Conservation (phyloP, 1,140 invertebrate genomes). For the Eulimnadia texana region DNA sequence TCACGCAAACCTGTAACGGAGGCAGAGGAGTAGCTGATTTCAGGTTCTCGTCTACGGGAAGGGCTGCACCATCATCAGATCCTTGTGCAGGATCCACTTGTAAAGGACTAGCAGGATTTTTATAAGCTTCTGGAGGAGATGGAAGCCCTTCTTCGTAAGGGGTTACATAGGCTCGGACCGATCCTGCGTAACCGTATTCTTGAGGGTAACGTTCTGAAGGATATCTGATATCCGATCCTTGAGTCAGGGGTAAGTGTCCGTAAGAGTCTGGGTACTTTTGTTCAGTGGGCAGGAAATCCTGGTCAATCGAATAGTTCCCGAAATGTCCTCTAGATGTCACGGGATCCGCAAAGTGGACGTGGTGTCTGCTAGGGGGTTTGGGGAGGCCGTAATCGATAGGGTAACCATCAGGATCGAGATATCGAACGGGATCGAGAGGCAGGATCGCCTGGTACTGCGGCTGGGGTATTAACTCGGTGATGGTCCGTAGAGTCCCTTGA, state of each 20-base stretch:
- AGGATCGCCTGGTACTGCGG: background rate
- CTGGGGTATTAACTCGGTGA: slow-evolving; percentile 15
- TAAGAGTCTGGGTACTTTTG: slow-evolving; percentile 14
- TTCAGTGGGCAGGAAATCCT: slow-evolving; percentile 13
- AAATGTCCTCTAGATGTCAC: slow-evolving; percentile 14
- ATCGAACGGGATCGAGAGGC: background rate
- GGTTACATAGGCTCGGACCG: background rate
- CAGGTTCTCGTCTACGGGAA: slow-evolving; percentile 23
- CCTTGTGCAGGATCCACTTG: background rate
- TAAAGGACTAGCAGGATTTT: background rate
- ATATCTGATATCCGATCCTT: slow-evolving; percentile 38
- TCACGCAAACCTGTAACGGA: slow-evolving; percentile 26
- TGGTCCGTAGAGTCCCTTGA: slow-evolving; percentile 5
- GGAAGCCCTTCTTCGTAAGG: slow-evolving; percentile 9
- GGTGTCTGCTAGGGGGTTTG: slow-evolving; percentile 17
- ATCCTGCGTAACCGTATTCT: background rate
- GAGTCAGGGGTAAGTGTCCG: slow-evolving; percentile 6
- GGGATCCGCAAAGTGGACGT: slow-evolving; percentile 8
- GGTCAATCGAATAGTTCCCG: slow-evolving; percentile 22
- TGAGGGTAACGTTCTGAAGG: slow-evolving; percentile 61
- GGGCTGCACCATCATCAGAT: background rate
- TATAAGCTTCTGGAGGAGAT: slow-evolving; percentile 14
- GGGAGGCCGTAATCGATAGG: slow-evolving; percentile 60
- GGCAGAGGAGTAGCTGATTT: slow-evolving; percentile 23
- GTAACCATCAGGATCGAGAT: slow-evolving; percentile 51